Evolutionary conservation across 2,797 vertebrate genomes (phyloP).

Genomic region (Lepilemur ruficaudatus): DNA sequence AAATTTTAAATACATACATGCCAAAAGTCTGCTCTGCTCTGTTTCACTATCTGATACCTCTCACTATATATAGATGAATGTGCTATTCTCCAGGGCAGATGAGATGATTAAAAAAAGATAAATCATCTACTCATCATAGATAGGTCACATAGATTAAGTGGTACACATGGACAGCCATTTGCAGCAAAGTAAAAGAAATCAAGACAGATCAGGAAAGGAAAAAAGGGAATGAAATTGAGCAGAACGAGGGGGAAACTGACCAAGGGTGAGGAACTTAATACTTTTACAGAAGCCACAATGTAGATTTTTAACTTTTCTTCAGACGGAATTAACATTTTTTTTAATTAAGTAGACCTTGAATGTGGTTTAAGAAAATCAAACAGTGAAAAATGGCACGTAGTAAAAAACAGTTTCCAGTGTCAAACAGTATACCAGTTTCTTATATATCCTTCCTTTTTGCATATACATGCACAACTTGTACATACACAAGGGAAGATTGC

Average conservation of each 20-base stretch:
- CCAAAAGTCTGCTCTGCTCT: not conserved
- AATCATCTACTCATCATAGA: not conserved
- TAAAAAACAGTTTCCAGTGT: not conserved
- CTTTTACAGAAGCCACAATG: not conserved
- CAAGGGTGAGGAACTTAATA: not conserved
- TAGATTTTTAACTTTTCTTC: conserved; percentile 11
- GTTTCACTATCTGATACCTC: not conserved
- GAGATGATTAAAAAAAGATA: not conserved
- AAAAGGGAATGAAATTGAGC: not conserved
- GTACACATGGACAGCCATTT: not conserved
- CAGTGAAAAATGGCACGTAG: not conserved
- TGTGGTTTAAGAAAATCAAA: not conserved
- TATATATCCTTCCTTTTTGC: not conserved
- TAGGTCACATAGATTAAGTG: not conserved
- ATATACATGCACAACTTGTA: not conserved
- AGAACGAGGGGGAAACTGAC: not conserved
- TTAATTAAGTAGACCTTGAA: not conserved
- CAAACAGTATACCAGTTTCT: not conserved
- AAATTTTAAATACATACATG: not conserved
- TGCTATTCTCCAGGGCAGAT: not conserved
- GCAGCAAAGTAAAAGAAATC: not conserved
- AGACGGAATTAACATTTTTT: not conserved
- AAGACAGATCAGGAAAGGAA: not conserved
- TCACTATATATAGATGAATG: not conserved
- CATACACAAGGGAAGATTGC: not conserved